A percentile compares a stretch with the other conserved stretches of the same genome.
These are phyloP conservation scores for Troides aeacus DNA, from an alignment of 2,888 invertebrate genomes.

Conservation along the genomic window DNA sequence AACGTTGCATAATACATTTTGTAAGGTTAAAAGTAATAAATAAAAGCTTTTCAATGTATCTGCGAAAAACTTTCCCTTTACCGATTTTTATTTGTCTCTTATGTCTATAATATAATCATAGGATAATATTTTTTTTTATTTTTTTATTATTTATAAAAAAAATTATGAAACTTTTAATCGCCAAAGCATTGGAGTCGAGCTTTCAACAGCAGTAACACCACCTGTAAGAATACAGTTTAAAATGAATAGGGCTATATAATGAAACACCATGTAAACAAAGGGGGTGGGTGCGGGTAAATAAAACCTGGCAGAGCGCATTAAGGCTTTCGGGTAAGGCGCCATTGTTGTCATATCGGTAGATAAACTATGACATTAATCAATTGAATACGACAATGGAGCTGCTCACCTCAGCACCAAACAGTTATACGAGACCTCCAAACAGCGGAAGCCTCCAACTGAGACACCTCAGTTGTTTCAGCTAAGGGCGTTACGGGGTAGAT, in stretches of 20 bases:
- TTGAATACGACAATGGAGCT: slow-evolving; percentile 67
- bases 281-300: slow-evolving; percentile 58
- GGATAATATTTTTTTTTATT: too few species aligned
- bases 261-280: slow-evolving; percentile 60
- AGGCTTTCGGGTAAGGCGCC: slow-evolving; percentile 69
- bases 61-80: too few species aligned
- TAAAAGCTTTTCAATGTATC: too few species aligned
- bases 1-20: too few species aligned
- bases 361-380: slow-evolving; percentile 77
- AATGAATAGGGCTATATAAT: slow-evolving; percentile 36
- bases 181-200: too few species aligned
- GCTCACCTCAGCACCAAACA: slow-evolving; percentile 61
- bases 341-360: slow-evolving; percentile 78
- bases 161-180: too few species aligned
- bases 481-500: slow-evolving; percentile 33
- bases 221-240: slow-evolving; percentile 46
- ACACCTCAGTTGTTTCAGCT: slow-evolving; percentile 17
- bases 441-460: slow-evolving; percentile 25
- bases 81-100: too few species aligned
- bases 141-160: too few species aligned
- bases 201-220: slow-evolving; percentile 28
- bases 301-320: slow-evolving; percentile 68
- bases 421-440: slow-evolving; percentile 43
- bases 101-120: too few species aligned
- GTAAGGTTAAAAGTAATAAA: too few species aligned